Evolutionary conservation across 2,888 invertebrate genomes (phyloP), one percentile per base, ranked within the genome.

Genomic region (Hecatera dysodea): DNA sequence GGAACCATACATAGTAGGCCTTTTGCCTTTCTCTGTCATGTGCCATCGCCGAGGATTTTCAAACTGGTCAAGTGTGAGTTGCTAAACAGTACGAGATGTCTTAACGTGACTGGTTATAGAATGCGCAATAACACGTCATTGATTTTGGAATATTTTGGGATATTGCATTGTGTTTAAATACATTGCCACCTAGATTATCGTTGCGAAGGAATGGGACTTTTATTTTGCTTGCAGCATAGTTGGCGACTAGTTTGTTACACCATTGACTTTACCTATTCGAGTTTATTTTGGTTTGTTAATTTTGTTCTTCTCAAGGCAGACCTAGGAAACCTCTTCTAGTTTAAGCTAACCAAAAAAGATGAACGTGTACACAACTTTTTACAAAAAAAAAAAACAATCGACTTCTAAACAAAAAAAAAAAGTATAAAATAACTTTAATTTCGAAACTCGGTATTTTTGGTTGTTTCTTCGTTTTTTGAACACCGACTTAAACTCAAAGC

Each of bases 51-150:
- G 80, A 84, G 82, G 84, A 84, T 84, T 77, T 81, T 84, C 77
- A 74, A 76, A 46, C 68, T 71, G 70, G 84, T 80, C 84, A 85
- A 85, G 85, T 75, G 85, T 72, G 82, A 82, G 85, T 85, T 85
- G 81, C 85, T 74, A 78, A 78, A 85, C 50, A 59, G 68, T 61
- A 27, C 72, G 46, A 73, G 66, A 72, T 84, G 82, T 84, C 69
- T 80, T 74, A 86, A 84, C 68, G 75, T 78, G 69, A 82, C 82
- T 72, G 78, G 82, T 84, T 86, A 55, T 73, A 66, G 60, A 57
- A 61, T 81, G 72, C 70, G 86, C 86, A 84, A 83, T 70, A 75
- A 73, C 79, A 48, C 56, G 67, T 57, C 75, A 82, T 75, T 78
- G 76, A 67, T 76, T 80, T 72, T 72, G 69, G 71, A 70, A 82